Evolutionary conservation across 2,113 vertebrate genomes (phyloP).

Genomic region (Setophaga petechia): DNA sequence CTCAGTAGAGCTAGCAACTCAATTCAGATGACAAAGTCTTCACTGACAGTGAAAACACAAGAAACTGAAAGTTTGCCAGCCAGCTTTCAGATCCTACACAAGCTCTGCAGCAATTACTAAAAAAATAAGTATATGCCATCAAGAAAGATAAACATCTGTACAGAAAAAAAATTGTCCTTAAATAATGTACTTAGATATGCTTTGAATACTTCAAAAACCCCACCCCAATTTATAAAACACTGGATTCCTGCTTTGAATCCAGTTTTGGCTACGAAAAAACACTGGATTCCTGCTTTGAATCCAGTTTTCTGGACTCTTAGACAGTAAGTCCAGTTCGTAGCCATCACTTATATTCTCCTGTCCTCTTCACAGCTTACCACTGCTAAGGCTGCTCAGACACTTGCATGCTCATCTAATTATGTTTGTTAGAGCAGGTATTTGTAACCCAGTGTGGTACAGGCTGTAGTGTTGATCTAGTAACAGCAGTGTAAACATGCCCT

Average conservation of each 20-base stretch:
- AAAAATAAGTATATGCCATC: not conserved
- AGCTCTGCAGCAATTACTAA: not conserved
- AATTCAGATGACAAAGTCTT: not conserved
- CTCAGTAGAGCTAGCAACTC: not conserved
- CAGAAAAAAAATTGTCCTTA: not conserved
- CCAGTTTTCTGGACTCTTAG: not conserved
- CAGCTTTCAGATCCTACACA: not conserved
- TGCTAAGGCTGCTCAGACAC: not conserved
- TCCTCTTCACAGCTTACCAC: not conserved
- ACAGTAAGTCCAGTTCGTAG: not conserved
- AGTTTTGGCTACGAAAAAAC: too few relatives aligned
- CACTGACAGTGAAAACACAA: not conserved
- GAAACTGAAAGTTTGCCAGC: not conserved
- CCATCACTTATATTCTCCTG: not conserved
- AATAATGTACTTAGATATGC: not conserved
- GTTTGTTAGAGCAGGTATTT: not conserved
- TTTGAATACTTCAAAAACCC: not conserved
- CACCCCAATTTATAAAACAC: not conserved
- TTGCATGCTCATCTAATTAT: not conserved
- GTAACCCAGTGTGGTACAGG: not conserved
- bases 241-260: not conserved
- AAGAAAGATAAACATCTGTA: not conserved
- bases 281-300: not conserved
- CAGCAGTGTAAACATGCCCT: conserved; percentile 5
- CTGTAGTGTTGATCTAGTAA: not conserved